phyloP scores from a whole-genome alignment of 1,140 invertebrate genomes.

The Drosophila navojoa region DNA sequence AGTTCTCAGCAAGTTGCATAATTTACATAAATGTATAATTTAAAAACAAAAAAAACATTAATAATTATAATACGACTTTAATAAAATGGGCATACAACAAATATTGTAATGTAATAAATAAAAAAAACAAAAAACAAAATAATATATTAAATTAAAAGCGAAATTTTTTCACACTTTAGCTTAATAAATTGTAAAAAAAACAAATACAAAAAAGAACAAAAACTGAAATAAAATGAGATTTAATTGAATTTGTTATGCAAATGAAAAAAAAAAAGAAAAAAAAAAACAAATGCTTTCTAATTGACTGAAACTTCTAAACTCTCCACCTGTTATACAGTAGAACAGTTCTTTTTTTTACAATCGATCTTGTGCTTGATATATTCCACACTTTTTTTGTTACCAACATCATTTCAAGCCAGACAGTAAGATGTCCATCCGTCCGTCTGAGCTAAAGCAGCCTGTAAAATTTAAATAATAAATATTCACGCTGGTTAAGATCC shows the following conservation, averaged over 20 bases:
- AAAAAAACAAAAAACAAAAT: conserved; percentile 48
- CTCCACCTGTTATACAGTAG: too few relatives aligned
- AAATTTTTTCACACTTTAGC: conserved; percentile 84
- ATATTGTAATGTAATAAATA: conserved; percentile 62
- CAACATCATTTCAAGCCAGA: too few relatives aligned
- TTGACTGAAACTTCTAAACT: not conserved
- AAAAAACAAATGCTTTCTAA: not conserved
- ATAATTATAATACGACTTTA: conserved; percentile 47
- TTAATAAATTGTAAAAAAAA: conserved; percentile 84
- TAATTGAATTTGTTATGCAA: conserved; percentile 84
- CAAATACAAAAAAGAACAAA: conserved; percentile 74
- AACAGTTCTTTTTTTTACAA: too few relatives aligned
- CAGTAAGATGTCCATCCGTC: too few relatives aligned
- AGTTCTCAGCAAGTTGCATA: conserved; percentile 79
- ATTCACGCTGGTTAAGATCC: too few relatives aligned
- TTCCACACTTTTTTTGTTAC: too few relatives aligned
- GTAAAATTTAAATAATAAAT: too few relatives aligned
- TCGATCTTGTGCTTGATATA: too few relatives aligned
- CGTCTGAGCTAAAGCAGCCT: too few relatives aligned
- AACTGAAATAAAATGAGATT: conserved; percentile 84
- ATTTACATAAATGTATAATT: conserved; percentile 76
- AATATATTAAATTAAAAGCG: conserved; percentile 76
- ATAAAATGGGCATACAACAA: conserved; percentile 38
- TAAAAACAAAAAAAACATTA: conserved; percentile 55
- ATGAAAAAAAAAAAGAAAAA: conserved; percentile 59